phyloP scores from a whole-genome alignment of 2,888 invertebrate genomes.

The Sinodicranocentrus sp. region DNA sequence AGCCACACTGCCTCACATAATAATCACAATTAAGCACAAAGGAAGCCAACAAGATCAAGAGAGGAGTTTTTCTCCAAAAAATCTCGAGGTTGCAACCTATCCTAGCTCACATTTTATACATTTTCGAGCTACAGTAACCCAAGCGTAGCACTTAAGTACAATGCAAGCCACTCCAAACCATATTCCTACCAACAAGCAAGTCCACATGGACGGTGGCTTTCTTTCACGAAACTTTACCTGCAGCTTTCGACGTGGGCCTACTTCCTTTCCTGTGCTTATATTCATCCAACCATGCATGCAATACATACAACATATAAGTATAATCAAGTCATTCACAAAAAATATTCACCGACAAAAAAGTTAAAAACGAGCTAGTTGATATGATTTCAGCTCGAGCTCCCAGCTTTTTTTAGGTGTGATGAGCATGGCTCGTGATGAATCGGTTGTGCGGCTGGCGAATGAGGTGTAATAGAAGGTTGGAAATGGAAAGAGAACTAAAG shows the following conservation, averaged over 20 bases:
- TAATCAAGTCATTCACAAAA: background rate
- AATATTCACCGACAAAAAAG: slow-evolving; percentile 16
- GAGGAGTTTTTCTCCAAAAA: slow-evolving; percentile 19
- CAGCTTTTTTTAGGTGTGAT: slow-evolving; percentile 12
- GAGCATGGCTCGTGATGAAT: background rate
- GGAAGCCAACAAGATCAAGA: slow-evolving; percentile 14
- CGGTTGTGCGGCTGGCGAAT: background rate
- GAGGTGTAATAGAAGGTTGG: background rate
- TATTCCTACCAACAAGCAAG: too few relatives aligned
- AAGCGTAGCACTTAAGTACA: slow-evolving; percentile 16
- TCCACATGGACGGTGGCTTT: too few relatives aligned
- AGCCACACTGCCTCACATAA: slow-evolving; percentile 44
- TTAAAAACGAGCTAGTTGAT: slow-evolving; percentile 14
- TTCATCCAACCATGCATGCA: slow-evolving; percentile 16
- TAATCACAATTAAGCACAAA: slow-evolving; percentile 32
- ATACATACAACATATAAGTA: background rate
- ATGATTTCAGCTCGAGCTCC: slow-evolving; percentile 25
- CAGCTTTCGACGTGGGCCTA: too few relatives aligned
- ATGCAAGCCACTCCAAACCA: slow-evolving; percentile 17
- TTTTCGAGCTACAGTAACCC: slow-evolving; percentile 9
- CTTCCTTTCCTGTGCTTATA: slow-evolving; percentile 37
- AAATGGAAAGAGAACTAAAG: background rate
- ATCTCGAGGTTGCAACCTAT: slow-evolving; percentile 7
- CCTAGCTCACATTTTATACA: background rate
- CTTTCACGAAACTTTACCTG: too few relatives aligned